Evolutionary conservation across 2,797 vertebrate species (phyloP).

Genomic region (Natrix natrix): DNA sequence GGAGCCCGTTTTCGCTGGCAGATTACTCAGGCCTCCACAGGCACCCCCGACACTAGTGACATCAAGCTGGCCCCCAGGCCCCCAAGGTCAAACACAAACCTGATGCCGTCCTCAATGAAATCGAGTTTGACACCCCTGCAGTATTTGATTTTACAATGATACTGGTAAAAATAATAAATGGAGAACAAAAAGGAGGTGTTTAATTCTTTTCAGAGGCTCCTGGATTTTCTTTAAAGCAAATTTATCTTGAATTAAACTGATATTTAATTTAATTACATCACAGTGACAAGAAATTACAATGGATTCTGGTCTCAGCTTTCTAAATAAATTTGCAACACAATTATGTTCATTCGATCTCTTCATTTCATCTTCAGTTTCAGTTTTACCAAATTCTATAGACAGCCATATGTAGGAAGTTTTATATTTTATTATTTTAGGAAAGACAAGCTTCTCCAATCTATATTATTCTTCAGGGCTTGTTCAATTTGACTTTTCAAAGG

Average conservation of each 20-base stretch:
- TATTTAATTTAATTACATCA: neutral
- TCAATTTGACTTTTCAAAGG: neutral
- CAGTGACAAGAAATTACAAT: neutral
- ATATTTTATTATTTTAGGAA: slow-evolving; percentile 12
- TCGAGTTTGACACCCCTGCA: neutral
- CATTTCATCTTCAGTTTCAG: neutral
- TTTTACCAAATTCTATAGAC: slow-evolving; percentile 4
- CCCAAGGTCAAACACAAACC: too few relatives aligned
- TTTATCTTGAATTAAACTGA: too few relatives aligned
- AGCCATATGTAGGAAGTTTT: slow-evolving; percentile 1
- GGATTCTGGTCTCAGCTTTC: neutral
- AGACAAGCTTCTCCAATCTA: slow-evolving; percentile 9
- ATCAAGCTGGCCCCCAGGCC: too few relatives aligned
- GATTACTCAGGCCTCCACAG: too few relatives aligned
- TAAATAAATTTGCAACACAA: neutral
- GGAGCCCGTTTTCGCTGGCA: too few relatives aligned
- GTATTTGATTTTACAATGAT: neutral
- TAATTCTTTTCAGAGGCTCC: neutral
- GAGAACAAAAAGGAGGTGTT: neutral
- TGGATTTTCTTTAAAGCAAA: neutral
- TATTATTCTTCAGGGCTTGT: slow-evolving; percentile 16
- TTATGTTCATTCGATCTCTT: neutral
- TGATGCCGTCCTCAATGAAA: too few relatives aligned
- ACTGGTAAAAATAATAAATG: neutral
- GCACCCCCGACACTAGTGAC: too few relatives aligned